Evolutionary conservation across 2,888 invertebrate genomes (phyloP).

Genomic region (Drosophila nigritarsus): DNA sequence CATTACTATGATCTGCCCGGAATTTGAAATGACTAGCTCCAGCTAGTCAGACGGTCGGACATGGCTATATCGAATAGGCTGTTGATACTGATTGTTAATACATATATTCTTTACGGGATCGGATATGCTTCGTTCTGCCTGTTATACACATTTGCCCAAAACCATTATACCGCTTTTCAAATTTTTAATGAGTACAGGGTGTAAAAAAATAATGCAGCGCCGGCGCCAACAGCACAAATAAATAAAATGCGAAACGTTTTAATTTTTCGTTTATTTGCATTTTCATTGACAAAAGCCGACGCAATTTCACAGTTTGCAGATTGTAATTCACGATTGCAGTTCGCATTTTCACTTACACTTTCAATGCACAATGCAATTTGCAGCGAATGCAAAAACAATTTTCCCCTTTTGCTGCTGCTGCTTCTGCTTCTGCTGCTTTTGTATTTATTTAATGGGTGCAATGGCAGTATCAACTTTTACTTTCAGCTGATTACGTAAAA

Average conservation of each 20-base stretch:
- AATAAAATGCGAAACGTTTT: conserved; percentile 22
- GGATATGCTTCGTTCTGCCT: not conserved
- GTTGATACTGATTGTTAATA: not conserved
- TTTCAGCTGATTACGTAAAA: conserved; percentile 77
- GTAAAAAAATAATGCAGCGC: conserved; percentile 37
- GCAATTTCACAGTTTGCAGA: conserved; percentile 30
- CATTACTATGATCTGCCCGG: not conserved
- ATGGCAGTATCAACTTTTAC: conserved; percentile 71
- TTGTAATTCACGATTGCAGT: conserved; percentile 71
- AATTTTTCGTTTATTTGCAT: conserved; percentile 26
- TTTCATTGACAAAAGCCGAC: conserved; percentile 54
- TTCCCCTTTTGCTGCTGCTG: conserved; percentile 7
- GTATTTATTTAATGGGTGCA: conserved; percentile 72
- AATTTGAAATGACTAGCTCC: not conserved
- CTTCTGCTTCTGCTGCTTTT: conserved; percentile 7
- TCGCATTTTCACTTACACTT: conserved; percentile 78
- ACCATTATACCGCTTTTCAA: not conserved
- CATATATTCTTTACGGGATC: not conserved
- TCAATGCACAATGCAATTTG: conserved; percentile 70
- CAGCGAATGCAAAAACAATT: conserved; percentile 51
- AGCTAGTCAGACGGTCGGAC: not conserved
- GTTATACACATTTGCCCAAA: not conserved
- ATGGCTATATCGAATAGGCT: not conserved
- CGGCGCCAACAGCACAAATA: conserved; percentile 42
- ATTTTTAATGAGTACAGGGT: not conserved